Evolutionary conservation across 30 jellyfish, hydroid and myxozoan species (phyloP).

Genomic region (Hydra vulgaris): DNA sequence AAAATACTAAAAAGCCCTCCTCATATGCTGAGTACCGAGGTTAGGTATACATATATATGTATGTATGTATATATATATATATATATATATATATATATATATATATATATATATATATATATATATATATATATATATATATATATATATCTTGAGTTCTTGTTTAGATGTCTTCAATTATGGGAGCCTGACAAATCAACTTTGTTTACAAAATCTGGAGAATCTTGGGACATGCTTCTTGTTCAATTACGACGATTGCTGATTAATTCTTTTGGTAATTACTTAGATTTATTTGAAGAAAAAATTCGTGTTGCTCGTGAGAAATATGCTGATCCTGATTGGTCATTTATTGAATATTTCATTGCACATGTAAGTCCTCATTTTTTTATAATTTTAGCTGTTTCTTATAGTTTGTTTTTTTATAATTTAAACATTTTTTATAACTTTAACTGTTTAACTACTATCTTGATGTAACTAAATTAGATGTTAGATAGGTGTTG

Average conservation of each 20-base stretch:
- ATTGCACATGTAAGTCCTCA: constrained; percentile 51
- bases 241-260: constrained; percentile 48
- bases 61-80: no score
- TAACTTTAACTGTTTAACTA: no score
- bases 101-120: no score
- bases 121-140: no score
- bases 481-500: no score
- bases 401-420: neutral
- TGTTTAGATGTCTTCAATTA: constrained; percentile 53
- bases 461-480: no score
- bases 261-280: constrained; percentile 54
- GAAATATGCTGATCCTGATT: constrained; percentile 58
- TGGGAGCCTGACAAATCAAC: constrained; percentile 79
- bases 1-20: no score
- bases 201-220: constrained; percentile 69
- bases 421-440: neutral
- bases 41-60: no score
- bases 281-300: constrained; percentile 58
- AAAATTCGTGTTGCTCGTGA: constrained; percentile 56
- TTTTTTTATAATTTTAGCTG: no score
- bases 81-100: no score
- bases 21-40: no score
- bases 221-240: constrained; percentile 69
- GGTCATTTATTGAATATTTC: constrained; percentile 72
- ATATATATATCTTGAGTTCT: neutral